Percentiles rank a stretch among this genome's conserved stretches.
These are phyloP conservation scores for Drosophila pandora DNA, from an alignment of 1,140 invertebrate genomes.

Conservation along the genomic window DNA sequence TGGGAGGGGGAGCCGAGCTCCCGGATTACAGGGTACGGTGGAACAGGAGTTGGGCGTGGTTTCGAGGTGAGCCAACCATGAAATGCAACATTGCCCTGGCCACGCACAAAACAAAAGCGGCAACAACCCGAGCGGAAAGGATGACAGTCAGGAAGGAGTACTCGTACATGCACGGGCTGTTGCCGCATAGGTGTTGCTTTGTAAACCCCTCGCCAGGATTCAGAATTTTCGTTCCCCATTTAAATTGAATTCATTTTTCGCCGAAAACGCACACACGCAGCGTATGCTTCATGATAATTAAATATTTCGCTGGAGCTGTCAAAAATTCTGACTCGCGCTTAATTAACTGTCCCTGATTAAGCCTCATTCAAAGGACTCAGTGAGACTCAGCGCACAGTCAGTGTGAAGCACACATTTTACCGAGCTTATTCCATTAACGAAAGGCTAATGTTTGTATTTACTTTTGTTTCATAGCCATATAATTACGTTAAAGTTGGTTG, in stretches of 20 bases:
- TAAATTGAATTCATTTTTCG: constrained; percentile 43
- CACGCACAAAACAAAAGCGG: constrained; percentile 10
- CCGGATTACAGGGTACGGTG: constrained; percentile 8
- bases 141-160: constrained; percentile 4
- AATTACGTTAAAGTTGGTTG: constrained; percentile 30
- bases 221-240: constrained; percentile 21
- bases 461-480: constrained; percentile 20
- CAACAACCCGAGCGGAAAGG: constrained; percentile 7
- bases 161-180: not conserved
- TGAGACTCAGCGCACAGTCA: constrained; percentile 19
- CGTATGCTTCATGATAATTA: constrained; percentile 27
- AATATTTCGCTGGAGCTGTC: constrained; percentile 34
- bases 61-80: constrained; percentile 55
- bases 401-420: constrained; percentile 11
- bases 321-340: constrained; percentile 36
- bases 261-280: not conserved
- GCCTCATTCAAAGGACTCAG: constrained; percentile 25
- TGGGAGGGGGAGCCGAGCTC: not conserved
- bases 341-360: constrained; percentile 53
- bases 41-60: constrained; percentile 40
- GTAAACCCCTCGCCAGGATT: constrained; percentile 7
- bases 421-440: constrained; percentile 14
- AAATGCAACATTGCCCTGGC: constrained; percentile 59
- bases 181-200: constrained; percentile 34
- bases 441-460: constrained; percentile 26